These are phyloP conservation scores for Drosophila pseudoobscura DNA, from an alignment of 1,140 invertebrate species.

Conservation along the genomic window DNA sequence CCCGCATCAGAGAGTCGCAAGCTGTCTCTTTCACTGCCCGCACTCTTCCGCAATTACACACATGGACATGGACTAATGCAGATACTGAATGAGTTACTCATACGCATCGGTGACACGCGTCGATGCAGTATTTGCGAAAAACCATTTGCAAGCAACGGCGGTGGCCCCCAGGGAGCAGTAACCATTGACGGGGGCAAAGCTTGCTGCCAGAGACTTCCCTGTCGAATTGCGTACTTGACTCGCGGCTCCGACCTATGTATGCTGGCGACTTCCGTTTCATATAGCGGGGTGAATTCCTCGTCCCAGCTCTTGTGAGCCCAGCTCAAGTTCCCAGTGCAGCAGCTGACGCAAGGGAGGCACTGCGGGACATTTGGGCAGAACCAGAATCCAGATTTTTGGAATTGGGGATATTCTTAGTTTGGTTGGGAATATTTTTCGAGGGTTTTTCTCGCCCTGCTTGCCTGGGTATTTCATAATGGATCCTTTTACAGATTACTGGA, in stretches of 20 bases:
- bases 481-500: no score
- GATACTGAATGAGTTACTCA: no score
- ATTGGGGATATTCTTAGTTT: slow-evolving; percentile 11
- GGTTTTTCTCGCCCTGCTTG: not conserved
- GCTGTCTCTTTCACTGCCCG: no score
- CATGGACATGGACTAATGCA: no score
- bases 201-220: slow-evolving; percentile 1
- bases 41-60: no score
- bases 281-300: not conserved
- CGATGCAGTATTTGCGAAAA: not conserved
- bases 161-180: not conserved
- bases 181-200: slow-evolving; percentile 2
- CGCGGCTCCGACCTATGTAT: no score
- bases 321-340: not conserved
- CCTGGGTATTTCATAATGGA: no score
- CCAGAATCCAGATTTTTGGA: slow-evolving; percentile 6
- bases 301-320: no score
- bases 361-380: slow-evolving; percentile 1
- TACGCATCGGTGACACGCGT: slow-evolving; percentile 10
- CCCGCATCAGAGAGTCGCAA: no score
- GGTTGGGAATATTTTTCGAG: not conserved
- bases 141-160: not conserved
- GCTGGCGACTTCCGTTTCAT: slow-evolving; percentile 16
- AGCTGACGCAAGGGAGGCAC: not conserved
- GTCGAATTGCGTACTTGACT: slow-evolving; percentile 4